Conservation (phyloP, 1,140 invertebrate genomes). For the Temnothorax nylanderi region DNA sequence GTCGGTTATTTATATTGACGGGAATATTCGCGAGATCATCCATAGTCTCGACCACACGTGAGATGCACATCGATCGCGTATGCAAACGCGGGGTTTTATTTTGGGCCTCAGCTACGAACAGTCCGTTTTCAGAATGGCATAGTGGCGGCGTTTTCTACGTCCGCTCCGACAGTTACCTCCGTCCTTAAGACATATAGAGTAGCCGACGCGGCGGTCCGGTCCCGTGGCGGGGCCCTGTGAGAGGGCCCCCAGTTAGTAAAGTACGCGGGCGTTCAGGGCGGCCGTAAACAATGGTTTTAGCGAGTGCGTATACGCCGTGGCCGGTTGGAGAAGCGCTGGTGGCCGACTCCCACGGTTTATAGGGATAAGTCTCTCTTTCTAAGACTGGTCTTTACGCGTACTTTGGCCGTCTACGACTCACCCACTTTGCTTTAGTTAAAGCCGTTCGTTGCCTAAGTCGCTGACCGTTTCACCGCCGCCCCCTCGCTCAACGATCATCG, state of each 20-base stretch:
- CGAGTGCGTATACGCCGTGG: conserved; percentile 76
- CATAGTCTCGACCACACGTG: conserved; percentile 24
- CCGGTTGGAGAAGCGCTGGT: conserved; percentile 61
- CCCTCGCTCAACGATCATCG: conserved; percentile 55
- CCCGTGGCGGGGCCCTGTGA: conserved; percentile 53
- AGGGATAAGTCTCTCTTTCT: conserved; percentile 43
- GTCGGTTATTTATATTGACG: conserved; percentile 19
- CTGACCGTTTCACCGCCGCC: conserved; percentile 9
- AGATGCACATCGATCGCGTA: conserved; percentile 13
- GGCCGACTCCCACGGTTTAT: conserved; percentile 80
- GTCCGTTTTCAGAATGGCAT: not conserved
- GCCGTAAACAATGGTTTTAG: conserved; percentile 83
- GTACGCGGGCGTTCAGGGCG: conserved; percentile 75
- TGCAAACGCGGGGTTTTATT: conserved; percentile 7
- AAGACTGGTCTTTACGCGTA: conserved; percentile 73
- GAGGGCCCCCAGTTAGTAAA: conserved; percentile 81
- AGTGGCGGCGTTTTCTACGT: conserved; percentile 30
- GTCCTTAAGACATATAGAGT: conserved; percentile 47
- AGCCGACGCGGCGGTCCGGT: conserved; percentile 14
- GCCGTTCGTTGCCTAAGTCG: conserved; percentile 45
- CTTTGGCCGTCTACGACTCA: conserved; percentile 73
- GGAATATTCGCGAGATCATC: conserved; percentile 7
- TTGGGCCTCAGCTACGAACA: not conserved
- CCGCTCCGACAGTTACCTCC: conserved; percentile 53
- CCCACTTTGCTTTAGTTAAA: conserved; percentile 80